Evolutionary conservation across 2,797 vertebrate species (phyloP).

Genomic region (Brotula barbata): DNA sequence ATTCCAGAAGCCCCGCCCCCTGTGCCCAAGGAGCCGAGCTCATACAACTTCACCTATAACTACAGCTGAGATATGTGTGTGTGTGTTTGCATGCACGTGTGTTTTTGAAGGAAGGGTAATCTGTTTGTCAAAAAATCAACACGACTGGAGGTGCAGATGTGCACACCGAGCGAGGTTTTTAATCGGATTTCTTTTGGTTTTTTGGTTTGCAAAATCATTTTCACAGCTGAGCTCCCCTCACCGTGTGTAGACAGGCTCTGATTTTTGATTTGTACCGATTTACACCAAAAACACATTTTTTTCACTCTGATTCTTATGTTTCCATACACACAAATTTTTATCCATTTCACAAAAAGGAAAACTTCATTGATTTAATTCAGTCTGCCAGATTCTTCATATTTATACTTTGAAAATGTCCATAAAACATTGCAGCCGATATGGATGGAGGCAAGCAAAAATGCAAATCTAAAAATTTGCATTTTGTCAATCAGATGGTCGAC

Average conservation of each 20-base stretch:
- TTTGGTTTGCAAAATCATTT: constrained; percentile 12
- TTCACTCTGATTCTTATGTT: background rate
- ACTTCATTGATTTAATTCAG: background rate
- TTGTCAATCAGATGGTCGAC: too few species aligned
- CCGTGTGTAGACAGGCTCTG: background rate
- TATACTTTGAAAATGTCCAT: too few species aligned
- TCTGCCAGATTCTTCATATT: too few species aligned
- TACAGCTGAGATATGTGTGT: constrained; percentile 85
- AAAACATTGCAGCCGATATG: too few species aligned
- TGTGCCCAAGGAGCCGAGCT: constrained; percentile 97
- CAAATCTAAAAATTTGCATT: too few species aligned
- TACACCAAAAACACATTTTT: background rate
- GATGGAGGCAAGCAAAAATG: too few species aligned
- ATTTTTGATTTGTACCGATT: background rate
- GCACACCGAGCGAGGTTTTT: constrained; percentile 10
- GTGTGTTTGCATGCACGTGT: constrained; percentile 46
- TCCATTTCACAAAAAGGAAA: background rate
- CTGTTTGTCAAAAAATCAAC: constrained; percentile 21
- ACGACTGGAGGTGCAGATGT: constrained; percentile 32
- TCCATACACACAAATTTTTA: too few species aligned
- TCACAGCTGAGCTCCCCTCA: background rate
- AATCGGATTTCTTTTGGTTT: background rate
- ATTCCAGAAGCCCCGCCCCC: constrained; percentile 96
- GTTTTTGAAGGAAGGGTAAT: constrained; percentile 39
- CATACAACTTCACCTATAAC: constrained; percentile 98